phyloP scores from a whole-genome alignment of 2,113 vertebrate species.

The Erythrolamprus reginae region DNA sequence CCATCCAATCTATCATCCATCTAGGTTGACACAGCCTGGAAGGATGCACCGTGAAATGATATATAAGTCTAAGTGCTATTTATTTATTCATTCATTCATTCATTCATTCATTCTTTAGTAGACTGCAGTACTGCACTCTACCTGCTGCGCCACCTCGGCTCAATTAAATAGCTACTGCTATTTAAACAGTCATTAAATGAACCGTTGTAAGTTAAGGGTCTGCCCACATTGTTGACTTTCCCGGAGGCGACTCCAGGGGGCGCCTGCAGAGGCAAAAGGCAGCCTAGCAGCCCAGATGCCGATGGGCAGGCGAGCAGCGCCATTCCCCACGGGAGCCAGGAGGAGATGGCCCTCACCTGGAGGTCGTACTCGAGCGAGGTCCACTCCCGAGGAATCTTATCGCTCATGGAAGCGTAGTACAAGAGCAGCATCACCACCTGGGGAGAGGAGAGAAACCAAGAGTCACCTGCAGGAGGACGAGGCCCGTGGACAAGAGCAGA shows the following conservation, averaged over 20 bases:
- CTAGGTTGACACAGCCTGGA: no score
- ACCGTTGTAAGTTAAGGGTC: neutral
- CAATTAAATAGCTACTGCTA: no score
- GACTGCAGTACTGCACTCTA: no score
- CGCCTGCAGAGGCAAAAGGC: neutral
- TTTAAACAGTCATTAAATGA: neutral
- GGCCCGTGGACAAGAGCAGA: rapidly evolving
- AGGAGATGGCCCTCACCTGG: conserved; percentile 70
- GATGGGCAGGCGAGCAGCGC: rapidly evolving
- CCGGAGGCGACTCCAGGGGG: neutral
- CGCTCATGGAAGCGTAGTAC: conserved; percentile 79
- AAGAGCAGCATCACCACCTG: conserved; percentile 76
- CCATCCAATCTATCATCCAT: no score
- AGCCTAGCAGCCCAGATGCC: neutral
- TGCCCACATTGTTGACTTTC: no score
- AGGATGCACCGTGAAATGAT: no score
- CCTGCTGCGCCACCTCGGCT: no score
- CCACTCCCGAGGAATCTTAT: conserved; percentile 64
- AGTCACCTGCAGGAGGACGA: no score
- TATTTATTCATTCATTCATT: no score
- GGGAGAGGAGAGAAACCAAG: neutral
- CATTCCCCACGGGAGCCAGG: neutral
- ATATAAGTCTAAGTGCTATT: no score
- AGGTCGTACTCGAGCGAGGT: conserved; percentile 72
- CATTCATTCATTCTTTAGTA: no score